Evolutionary conservation across 2,113 vertebrate genomes (phyloP).

Genomic region (Thalassoma bifasciatum): DNA sequence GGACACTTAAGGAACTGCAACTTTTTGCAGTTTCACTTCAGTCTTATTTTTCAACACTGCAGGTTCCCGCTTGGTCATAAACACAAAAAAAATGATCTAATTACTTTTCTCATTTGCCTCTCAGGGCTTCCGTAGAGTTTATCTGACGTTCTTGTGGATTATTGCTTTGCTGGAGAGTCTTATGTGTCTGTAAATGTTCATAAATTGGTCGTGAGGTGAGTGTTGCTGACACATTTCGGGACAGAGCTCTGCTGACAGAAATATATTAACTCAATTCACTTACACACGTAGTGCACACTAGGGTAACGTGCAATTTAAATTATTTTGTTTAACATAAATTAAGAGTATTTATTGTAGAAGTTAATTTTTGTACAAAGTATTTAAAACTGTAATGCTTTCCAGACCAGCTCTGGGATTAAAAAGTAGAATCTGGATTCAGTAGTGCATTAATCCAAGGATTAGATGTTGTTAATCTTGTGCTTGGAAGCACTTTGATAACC

Average conservation of each 20-base stretch:
- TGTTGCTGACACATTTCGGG: background rate
- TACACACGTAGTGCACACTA: background rate
- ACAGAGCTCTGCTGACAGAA: background rate
- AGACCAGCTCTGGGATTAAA: background rate
- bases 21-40: too few relatives aligned
- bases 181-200: background rate
- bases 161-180: background rate
- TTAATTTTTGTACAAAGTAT: slow-evolving; percentile 29
- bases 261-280: background rate
- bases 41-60: too few relatives aligned
- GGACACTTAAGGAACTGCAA: too few relatives aligned
- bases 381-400: slow-evolving; percentile 24
- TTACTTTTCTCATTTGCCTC: too few relatives aligned
- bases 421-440: background rate
- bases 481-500: slow-evolving; percentile 35
- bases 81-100: too few relatives aligned
- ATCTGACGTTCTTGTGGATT: background rate
- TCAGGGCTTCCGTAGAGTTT: too few relatives aligned
- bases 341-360: slow-evolving; percentile 32
- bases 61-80: too few relatives aligned
- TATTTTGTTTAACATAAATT: slow-evolving; percentile 24
- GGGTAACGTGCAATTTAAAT: slow-evolving; percentile 34
- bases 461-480: background rate
- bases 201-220: background rate
- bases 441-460: background rate